These are phyloP conservation scores for Siniperca chuatsi DNA, from an alignment of 2,113 vertebrate species.

Conservation along the genomic window DNA sequence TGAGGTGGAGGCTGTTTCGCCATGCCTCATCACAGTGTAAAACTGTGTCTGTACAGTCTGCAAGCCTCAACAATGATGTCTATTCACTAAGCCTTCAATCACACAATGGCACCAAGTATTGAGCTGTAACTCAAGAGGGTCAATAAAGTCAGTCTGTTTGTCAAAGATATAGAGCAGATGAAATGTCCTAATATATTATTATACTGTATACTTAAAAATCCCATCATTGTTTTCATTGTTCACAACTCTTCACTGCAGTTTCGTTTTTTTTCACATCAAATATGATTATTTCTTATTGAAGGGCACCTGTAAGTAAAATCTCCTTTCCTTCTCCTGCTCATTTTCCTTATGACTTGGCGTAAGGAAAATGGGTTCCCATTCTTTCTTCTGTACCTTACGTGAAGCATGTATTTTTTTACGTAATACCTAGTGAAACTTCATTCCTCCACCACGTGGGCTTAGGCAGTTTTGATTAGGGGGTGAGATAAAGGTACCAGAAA, in stretches of 20 bases:
- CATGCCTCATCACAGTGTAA: background rate
- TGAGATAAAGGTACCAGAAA: conserved; percentile 37
- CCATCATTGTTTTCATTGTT: background rate
- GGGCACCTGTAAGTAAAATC: conserved; percentile 3
- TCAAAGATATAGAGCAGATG: background rate
- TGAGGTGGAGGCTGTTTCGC: background rate
- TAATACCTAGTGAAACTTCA: conserved; percentile 41
- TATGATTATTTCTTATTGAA: background rate
- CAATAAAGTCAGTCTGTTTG: conserved; percentile 1
- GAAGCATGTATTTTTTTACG: conserved; percentile 46
- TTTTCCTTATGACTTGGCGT: conserved; percentile 46
- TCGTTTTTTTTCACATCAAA: background rate
- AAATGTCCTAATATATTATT: background rate
- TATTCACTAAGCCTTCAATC: background rate
- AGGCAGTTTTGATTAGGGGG: conserved; percentile 50
- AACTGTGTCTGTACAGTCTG: background rate
- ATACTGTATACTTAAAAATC: background rate
- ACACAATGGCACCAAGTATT: background rate
- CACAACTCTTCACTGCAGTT: background rate
- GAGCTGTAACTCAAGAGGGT: background rate
- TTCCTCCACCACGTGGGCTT: conserved; percentile 36
- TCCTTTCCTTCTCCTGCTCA: background rate
- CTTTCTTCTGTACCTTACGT: conserved; percentile 17
- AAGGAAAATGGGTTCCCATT: conserved; percentile 23
- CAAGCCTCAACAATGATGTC: background rate